A percentile compares a stretch with the other conserved stretches of the same genome.
Conservation (phyloP, 2,888 invertebrate species). For the Folsomia candida region DNA sequence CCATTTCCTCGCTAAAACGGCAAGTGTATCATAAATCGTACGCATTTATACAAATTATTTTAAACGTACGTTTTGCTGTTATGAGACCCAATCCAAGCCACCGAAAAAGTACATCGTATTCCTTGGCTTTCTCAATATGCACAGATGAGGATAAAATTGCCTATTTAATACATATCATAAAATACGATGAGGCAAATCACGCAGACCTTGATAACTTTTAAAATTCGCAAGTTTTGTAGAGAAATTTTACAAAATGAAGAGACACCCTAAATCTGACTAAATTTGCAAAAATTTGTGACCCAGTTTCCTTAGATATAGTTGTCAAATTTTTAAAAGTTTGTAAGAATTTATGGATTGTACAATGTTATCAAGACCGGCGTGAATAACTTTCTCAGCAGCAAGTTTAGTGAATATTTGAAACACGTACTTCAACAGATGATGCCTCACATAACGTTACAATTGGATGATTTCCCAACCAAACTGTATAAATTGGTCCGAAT, state of each 20-base stretch:
- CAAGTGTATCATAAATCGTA: neutral
- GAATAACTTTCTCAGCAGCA: too few relatives aligned
- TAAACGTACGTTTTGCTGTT: conserved; percentile 57
- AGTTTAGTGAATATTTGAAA: too few relatives aligned
- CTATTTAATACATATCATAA: conserved; percentile 55
- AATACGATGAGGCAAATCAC: too few relatives aligned
- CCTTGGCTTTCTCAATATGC: conserved; percentile 62
- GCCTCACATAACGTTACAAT: conserved; percentile 16
- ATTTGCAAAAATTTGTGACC: neutral
- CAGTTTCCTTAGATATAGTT: neutral
- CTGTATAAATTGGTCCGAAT: conserved; percentile 4
- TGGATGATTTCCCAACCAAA: conserved; percentile 30
- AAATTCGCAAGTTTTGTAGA: too few relatives aligned
- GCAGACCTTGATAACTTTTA: too few relatives aligned
- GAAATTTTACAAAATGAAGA: too few relatives aligned
- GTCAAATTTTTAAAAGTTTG: neutral
- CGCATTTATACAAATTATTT: neutral
- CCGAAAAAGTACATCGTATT: conserved; percentile 60
- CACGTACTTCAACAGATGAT: conserved; percentile 23
- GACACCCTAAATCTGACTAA: too few relatives aligned
- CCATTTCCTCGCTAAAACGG: conserved; percentile 63
- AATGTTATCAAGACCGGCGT: too few relatives aligned
- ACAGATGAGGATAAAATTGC: conserved; percentile 61
- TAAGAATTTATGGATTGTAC: too few relatives aligned
- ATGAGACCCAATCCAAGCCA: conserved; percentile 63